These are phyloP conservation scores for Caenorhabditis inopinata DNA, from an alignment of 1,140 invertebrate species.

Conservation along the genomic window DNA sequence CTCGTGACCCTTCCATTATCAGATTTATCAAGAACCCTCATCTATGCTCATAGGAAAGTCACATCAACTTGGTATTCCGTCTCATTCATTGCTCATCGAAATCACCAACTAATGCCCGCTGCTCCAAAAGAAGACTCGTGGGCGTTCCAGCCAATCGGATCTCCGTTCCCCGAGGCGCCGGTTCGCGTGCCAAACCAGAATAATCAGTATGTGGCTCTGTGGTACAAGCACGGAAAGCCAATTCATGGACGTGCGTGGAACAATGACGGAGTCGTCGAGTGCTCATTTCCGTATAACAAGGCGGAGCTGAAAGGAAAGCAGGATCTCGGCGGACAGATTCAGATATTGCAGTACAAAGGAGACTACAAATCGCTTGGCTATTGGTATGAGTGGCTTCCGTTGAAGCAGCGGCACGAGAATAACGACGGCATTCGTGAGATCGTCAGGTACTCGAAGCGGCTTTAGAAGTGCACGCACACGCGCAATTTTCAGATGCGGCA, in stretches of 20 bases:
- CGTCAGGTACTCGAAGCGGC: not conserved
- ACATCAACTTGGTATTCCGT: too few species aligned
- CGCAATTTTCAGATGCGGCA: constrained; percentile 39
- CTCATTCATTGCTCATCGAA: too few species aligned
- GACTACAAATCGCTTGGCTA: constrained; percentile 43
- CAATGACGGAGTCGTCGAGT: constrained; percentile 47
- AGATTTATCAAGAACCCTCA: too few species aligned
- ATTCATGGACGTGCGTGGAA: constrained; percentile 51
- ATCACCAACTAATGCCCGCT: too few species aligned
- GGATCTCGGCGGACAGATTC: constrained; percentile 46
- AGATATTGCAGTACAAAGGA: constrained; percentile 44
- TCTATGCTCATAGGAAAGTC: too few species aligned
- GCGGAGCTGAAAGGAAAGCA: constrained; percentile 44
- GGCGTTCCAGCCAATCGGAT: constrained; percentile 49
- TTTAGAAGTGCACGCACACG: not conserved
- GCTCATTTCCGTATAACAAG: constrained; percentile 44
- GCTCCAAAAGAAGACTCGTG: constrained; percentile 42
- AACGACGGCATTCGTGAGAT: not conserved
- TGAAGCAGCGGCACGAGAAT: constrained; percentile 15
- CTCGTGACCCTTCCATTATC: too few species aligned
- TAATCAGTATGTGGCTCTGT: constrained; percentile 46
- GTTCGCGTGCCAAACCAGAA: constrained; percentile 24
- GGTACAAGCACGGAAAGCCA: constrained; percentile 50
- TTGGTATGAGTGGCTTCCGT: constrained; percentile 46
- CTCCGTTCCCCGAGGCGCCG: constrained; percentile 45